These are phyloP conservation scores for Ceratotherium simum DNA, from an alignment of 2,113 vertebrate genomes.

Conservation along the genomic window DNA sequence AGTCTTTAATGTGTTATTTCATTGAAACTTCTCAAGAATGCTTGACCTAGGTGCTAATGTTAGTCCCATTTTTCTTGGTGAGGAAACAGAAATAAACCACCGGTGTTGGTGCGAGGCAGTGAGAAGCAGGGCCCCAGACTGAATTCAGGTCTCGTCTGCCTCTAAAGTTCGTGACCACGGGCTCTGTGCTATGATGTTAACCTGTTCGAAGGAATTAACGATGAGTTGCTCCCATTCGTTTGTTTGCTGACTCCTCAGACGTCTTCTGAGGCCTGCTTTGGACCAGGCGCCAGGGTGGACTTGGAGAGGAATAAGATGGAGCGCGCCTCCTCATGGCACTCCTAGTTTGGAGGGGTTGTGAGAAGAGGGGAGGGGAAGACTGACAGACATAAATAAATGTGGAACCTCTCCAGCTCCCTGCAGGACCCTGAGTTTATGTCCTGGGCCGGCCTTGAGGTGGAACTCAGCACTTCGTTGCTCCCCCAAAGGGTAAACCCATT, in stretches of 20 bases:
- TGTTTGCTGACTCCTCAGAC: no score
- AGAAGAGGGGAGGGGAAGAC: no score
- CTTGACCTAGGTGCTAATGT: background rate
- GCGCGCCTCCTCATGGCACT: rapidly evolving
- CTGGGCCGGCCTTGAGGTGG: background rate
- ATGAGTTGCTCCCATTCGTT: rapidly evolving
- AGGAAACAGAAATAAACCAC: background rate
- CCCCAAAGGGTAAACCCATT: background rate
- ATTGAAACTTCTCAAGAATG: background rate
- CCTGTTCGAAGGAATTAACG: background rate
- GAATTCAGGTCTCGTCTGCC: background rate
- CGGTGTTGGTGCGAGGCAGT: background rate
- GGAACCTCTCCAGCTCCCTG: background rate
- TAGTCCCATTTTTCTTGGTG: background rate
- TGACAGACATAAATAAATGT: no score
- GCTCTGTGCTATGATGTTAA: rapidly evolving
- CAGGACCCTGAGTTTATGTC: no score
- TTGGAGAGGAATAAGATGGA: background rate
- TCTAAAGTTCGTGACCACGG: background rate
- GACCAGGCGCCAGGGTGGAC: background rate
- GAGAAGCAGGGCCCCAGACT: background rate
- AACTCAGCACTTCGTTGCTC: no score
- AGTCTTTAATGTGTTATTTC: background rate
- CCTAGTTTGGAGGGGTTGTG: background rate
- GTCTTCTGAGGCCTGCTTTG: background rate